A percentile compares a stretch with the other conserved stretches of the same genome.
Conservation (phyloP, 2,113 vertebrate genomes). For the Poicephalus meyeri region DNA sequence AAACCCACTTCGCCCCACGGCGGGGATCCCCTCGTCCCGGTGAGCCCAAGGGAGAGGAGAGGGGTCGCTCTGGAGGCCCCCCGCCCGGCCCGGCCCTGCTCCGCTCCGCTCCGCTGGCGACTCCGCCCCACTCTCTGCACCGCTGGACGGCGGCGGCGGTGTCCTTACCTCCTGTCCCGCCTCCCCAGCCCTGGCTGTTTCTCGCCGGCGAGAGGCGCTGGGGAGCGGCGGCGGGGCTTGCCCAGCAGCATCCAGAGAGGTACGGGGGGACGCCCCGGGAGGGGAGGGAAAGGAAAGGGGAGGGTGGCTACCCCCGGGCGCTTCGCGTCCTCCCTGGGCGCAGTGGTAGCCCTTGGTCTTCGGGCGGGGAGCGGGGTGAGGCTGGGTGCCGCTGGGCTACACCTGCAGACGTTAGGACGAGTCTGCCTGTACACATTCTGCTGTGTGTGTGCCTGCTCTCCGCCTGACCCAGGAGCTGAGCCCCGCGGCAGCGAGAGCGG, state of each 20-base stretch:
- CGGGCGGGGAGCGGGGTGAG: neutral
- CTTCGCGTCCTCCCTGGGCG: neutral
- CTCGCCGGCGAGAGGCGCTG: neutral
- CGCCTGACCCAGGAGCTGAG: neutral
- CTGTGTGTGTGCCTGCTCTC: neutral
- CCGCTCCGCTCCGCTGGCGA: neutral
- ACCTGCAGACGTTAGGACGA: neutral
- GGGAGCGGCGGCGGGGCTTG: neutral
- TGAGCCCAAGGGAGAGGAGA: too few species aligned
- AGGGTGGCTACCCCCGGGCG: neutral
- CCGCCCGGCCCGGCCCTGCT: neutral
- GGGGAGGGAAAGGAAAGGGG: neutral
- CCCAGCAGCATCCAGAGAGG: neutral
- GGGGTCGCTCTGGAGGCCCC: fast-evolving
- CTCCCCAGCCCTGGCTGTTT: neutral
- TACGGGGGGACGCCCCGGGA: too few species aligned
- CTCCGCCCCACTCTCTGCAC: neutral
- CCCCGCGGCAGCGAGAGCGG: neutral
- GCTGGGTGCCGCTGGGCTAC: neutral
- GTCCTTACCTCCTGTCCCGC: neutral
- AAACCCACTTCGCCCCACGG: neutral
- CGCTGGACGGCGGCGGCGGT: neutral
- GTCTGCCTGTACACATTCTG: neutral
- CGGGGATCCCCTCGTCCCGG: neutral
- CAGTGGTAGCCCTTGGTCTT: neutral